A percentile compares a stretch with the other conserved stretches of the same genome.
Conservation (phyloP, 2,888 invertebrate genomes). For the Coenonympha glycerion region DNA sequence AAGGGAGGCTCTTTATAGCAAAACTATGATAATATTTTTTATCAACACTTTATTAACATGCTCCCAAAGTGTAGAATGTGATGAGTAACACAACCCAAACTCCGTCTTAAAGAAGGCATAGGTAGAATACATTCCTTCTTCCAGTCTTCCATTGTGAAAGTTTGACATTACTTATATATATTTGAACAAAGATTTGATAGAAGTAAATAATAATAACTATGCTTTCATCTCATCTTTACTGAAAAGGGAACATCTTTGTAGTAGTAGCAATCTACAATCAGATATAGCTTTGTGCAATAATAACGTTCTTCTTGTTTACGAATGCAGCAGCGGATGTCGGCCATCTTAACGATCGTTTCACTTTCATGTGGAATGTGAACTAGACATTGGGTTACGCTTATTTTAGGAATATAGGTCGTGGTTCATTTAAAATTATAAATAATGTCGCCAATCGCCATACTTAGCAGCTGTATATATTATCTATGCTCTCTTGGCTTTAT, state of each 20-base stretch:
- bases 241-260: background rate
- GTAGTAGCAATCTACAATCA: background rate
- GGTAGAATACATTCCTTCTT: too few species aligned
- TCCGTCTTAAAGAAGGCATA: too few species aligned
- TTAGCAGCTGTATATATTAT: constrained; percentile 16
- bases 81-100: too few species aligned
- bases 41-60: too few species aligned
- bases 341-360: constrained; percentile 21
- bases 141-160: too few species aligned
- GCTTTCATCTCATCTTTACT: background rate
- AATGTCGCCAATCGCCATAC: constrained; percentile 35
- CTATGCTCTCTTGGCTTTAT: constrained; percentile 45
- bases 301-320: constrained; percentile 23
- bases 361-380: constrained; percentile 55
- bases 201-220: too few species aligned
- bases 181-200: too few species aligned
- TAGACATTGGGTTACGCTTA: constrained; percentile 57
- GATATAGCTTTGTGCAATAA: constrained; percentile 5
- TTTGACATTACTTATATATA: too few species aligned
- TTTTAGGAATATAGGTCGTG: constrained; percentile 48
- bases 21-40: too few species aligned
- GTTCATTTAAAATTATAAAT: constrained; percentile 35
- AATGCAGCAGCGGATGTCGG: constrained; percentile 26
- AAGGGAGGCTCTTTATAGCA: too few species aligned
- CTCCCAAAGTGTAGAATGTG: too few species aligned